Evolutionary conservation across 2,113 vertebrate species (phyloP).

Genomic region (Lathamus discolor): DNA sequence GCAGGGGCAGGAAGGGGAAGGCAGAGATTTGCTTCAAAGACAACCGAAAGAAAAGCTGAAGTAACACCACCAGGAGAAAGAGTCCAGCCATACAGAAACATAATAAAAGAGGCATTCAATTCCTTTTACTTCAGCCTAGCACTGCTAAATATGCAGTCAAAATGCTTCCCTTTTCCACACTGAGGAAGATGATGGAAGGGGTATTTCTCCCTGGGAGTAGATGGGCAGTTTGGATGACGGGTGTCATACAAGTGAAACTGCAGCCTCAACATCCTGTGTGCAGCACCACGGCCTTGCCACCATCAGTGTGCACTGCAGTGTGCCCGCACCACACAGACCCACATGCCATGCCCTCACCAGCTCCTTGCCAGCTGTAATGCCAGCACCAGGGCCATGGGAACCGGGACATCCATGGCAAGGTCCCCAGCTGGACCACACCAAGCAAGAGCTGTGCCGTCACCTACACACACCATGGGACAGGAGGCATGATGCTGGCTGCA

Average conservation of each 20-base stretch:
- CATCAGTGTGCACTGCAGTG: neutral
- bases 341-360: neutral
- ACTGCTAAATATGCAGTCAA: neutral
- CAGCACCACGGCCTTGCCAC: neutral
- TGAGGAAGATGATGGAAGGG: neutral
- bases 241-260: fast-evolving
- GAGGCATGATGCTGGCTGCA: fast-evolving
- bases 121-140: neutral
- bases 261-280: fast-evolving
- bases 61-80: fast-evolving
- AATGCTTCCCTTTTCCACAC: too few relatives aligned
- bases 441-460: fast-evolving
- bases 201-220: neutral
- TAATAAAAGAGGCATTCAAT: neutral
- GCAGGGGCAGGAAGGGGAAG: neutral
- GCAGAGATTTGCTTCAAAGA: neutral
- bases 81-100: neutral
- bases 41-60: neutral
- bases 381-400: fast-evolving
- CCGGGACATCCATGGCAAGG: fast-evolving
- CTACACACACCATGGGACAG: too few relatives aligned
- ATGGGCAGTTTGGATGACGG: neutral
- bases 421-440: neutral
- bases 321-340: neutral
- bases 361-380: neutral